A percentile compares a stretch with the other conserved stretches of the same genome.
Conservation (phyloP, 2,888 invertebrate species). For the Drosophila niveifrons region DNA sequence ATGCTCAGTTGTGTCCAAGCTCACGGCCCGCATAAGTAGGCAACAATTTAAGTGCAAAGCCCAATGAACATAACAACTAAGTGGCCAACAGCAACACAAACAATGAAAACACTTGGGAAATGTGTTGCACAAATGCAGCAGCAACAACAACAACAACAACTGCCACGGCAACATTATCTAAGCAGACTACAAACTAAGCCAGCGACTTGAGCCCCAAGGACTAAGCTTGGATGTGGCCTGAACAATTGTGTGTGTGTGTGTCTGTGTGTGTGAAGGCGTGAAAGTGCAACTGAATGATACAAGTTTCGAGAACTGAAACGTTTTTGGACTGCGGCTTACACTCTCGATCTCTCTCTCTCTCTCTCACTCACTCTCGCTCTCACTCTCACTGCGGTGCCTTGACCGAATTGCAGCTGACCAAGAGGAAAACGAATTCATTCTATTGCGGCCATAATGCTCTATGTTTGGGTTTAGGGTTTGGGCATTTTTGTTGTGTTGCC, state of each 20-base stretch:
- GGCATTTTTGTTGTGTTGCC: conserved; percentile 19
- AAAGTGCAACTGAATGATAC: conserved; percentile 48
- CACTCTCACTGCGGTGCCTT: conserved; percentile 14
- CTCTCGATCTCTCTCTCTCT: not conserved
- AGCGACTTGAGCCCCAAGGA: not conserved
- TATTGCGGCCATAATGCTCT: conserved; percentile 2
- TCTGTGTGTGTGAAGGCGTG: conserved; percentile 20
- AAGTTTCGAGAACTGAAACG: conserved; percentile 10
- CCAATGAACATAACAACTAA: conserved; percentile 48
- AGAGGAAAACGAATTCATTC: conserved; percentile 41
- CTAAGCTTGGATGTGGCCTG: too few species aligned
- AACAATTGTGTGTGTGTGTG: not conserved
- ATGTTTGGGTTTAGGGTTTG: not conserved
- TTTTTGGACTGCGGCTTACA: conserved; percentile 11
- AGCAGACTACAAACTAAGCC: conserved; percentile 51
- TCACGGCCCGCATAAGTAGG: conserved; percentile 54
- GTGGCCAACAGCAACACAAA: conserved; percentile 33
- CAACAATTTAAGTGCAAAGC: conserved; percentile 59
- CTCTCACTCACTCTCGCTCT: not conserved
- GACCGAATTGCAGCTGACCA: conserved; percentile 60
- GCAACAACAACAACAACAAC: conserved; percentile 35
- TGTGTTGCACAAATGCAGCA: conserved; percentile 35
- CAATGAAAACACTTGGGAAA: conserved; percentile 34
- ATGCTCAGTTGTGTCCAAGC: conserved; percentile 15
- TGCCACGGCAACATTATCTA: conserved; percentile 54